Conservation (phyloP, 2,888 invertebrate genomes). For the Drosophila pseudotalamancana region DNA sequence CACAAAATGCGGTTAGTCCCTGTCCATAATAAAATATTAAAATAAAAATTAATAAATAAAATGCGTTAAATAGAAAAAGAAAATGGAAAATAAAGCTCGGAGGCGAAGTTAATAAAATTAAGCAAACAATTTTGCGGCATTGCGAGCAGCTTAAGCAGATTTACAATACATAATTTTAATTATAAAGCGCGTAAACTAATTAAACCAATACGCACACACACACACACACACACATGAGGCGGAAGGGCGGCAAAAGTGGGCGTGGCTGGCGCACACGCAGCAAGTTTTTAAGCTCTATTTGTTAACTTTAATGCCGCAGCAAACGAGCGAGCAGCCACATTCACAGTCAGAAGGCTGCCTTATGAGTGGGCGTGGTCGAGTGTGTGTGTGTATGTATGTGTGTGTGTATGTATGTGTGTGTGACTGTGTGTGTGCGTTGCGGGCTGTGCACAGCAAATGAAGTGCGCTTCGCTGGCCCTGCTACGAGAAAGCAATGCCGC, state of each 20-base stretch:
- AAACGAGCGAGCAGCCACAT: constrained; percentile 17
- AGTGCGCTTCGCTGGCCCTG: constrained; percentile 44
- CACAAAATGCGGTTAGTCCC: constrained; percentile 35
- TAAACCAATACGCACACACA: constrained; percentile 46
- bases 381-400: neutral
- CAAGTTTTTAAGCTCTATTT: constrained; percentile 75
- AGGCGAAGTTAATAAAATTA: constrained; percentile 48
- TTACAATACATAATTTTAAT: constrained; percentile 63
- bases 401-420: constrained; percentile 12
- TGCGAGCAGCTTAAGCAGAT: constrained; percentile 48
- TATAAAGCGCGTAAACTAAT: constrained; percentile 65
- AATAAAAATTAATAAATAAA: constrained; percentile 36
- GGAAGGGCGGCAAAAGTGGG: constrained; percentile 14
- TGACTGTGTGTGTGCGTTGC: constrained; percentile 15
- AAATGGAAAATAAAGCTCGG: constrained; percentile 17
- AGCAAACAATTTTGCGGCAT: constrained; percentile 34
- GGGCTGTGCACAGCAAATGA: constrained; percentile 48
- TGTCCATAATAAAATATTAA: constrained; percentile 22
- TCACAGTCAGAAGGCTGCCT: constrained; percentile 24
- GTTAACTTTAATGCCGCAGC: constrained; percentile 68
- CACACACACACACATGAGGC: constrained; percentile 5
- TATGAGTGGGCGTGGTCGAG: constrained; percentile 17
- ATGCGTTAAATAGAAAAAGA: neutral
- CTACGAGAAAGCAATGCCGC: constrained; percentile 42
- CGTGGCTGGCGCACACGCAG: constrained; percentile 44